Conservation (phyloP, 92 coral and sea anemone genomes). For the Palythoa caribaeorum region DNA sequence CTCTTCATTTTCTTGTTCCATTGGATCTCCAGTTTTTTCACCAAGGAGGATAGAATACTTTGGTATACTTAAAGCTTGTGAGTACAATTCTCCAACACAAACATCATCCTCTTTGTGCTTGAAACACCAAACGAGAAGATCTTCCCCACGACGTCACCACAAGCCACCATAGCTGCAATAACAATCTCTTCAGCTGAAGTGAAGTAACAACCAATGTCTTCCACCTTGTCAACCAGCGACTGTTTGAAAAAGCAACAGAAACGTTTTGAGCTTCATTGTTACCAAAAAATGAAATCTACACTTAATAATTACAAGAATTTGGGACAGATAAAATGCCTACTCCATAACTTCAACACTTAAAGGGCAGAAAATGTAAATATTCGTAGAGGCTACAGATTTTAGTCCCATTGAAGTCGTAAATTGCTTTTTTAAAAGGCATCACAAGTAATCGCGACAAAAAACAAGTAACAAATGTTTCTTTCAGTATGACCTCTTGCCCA, state of each 20-base stretch:
- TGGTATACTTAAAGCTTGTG: slow-evolving; percentile 70
- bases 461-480: too few relatives aligned
- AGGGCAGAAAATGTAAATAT: too few relatives aligned
- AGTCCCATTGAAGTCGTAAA: too few relatives aligned
- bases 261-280: neutral
- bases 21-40: neutral
- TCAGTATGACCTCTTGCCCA: too few relatives aligned
- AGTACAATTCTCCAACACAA: slow-evolving; percentile 56
- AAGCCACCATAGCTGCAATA: slow-evolving; percentile 77
- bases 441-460: too few relatives aligned
- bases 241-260: neutral
- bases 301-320: too few relatives aligned
- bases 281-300: too few relatives aligned
- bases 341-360: too few relatives aligned
- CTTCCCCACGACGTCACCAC: slow-evolving; percentile 69
- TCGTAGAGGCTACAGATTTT: too few relatives aligned
- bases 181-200: slow-evolving; percentile 74
- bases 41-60: slow-evolving; percentile 49
- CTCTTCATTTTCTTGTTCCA: slow-evolving; percentile 35
- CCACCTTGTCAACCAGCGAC: slow-evolving; percentile 56
- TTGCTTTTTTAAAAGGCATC: too few relatives aligned
- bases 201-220: slow-evolving; percentile 57
- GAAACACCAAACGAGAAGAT: slow-evolving; percentile 77
- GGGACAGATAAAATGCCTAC: too few relatives aligned
- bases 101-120: slow-evolving; percentile 53